These are phyloP conservation scores for Proteles cristata DNA, from an alignment of 2,113 vertebrate genomes.

Conservation along the genomic window DNA sequence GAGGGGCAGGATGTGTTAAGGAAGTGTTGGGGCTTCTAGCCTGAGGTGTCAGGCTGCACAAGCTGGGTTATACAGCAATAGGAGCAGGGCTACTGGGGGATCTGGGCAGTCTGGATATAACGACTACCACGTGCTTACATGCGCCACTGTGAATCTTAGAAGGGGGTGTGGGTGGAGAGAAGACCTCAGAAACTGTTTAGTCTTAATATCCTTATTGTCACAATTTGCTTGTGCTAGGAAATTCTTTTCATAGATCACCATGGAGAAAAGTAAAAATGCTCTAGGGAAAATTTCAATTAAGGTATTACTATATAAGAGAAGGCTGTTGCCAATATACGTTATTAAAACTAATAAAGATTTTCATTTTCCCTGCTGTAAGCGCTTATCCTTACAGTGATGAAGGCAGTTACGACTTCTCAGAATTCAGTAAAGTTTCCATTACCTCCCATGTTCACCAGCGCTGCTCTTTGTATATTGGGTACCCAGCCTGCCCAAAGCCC, in stretches of 20 bases:
- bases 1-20: background rate
- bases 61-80: background rate
- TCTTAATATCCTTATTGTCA: background rate
- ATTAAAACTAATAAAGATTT: background rate
- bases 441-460: conserved; percentile 92
- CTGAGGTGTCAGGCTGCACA: background rate
- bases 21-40: background rate
- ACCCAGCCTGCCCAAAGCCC: conserved; percentile 94
- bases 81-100: background rate
- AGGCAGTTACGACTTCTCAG: background rate
- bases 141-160: background rate
- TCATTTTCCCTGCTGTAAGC: background rate
- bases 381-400: background rate
- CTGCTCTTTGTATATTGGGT: conserved; percentile 93
- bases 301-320: background rate
- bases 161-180: background rate
- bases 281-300: background rate
- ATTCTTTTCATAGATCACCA: background rate
- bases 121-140: background rate
- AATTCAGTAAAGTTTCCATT: conserved; percentile 52
- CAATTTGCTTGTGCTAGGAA: background rate
- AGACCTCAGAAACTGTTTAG: background rate
- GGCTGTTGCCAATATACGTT: background rate
- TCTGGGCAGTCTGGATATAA: background rate
- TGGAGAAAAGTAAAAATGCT: conserved; percentile 6